Percentiles rank a stretch among this genome's conserved stretches.
These are phyloP conservation scores for Semotilus atromaculatus DNA, from an alignment of 2,797 vertebrate genomes.

Conservation along the genomic window DNA sequence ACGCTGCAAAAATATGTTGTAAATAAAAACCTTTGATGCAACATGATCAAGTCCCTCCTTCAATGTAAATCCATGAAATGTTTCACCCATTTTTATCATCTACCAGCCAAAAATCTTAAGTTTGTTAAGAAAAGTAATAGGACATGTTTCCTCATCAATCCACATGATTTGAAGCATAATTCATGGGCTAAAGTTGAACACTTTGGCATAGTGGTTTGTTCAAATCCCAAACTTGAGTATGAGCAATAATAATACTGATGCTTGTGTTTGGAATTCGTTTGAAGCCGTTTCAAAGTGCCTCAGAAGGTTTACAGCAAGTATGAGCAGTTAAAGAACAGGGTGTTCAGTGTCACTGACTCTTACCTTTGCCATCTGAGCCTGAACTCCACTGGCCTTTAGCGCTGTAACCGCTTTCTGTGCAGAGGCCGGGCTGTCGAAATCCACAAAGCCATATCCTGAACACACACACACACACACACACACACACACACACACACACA, in stretches of 20 bases:
- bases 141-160: neutral
- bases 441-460: constrained; percentile 82
- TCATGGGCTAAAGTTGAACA: neutral
- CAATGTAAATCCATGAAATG: neutral
- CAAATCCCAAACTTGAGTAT: constrained; percentile 1
- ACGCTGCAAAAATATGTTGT: neutral
- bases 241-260: neutral
- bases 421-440: constrained; percentile 83
- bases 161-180: neutral
- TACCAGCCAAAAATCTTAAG: neutral
- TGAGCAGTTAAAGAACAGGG: neutral
- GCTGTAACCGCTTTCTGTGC: constrained; percentile 83
- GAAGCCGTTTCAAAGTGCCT: constrained; percentile 1
- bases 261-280: constrained; percentile 6
- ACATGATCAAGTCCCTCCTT: neutral
- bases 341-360: constrained; percentile 26
- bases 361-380: constrained; percentile 89
- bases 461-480: constrained; percentile 41
- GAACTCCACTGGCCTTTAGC: constrained; percentile 85
- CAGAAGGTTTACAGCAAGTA: neutral
- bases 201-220: neutral
- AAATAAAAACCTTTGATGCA: too few relatives aligned
- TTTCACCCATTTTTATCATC: neutral
- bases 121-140: neutral
- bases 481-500: neutral